Conservation (phyloP, 2,113 vertebrate genomes). For the Perccottus glenii region DNA sequence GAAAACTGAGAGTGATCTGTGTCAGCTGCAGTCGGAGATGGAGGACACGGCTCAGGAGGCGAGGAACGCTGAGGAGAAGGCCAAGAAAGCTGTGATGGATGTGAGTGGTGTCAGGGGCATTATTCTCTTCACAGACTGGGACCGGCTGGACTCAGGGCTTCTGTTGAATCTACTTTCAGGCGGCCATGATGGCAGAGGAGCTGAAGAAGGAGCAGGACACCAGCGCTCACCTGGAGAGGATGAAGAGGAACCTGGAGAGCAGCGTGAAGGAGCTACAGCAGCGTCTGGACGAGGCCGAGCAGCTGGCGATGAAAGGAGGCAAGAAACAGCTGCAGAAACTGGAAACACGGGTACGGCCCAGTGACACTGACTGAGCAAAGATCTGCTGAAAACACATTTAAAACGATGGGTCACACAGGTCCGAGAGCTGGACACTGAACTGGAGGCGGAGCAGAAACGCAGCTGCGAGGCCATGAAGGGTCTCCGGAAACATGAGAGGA, state of each 20-base stretch:
- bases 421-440: slow-evolving; percentile 52
- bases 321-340: slow-evolving; percentile 41
- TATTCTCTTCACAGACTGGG: neutral
- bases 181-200: slow-evolving; percentile 96
- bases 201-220: slow-evolving; percentile 97
- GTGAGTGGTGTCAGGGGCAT: slow-evolving; percentile 31
- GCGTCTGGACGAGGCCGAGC: too few species aligned
- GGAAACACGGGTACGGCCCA: slow-evolving; percentile 35
- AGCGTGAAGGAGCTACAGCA: too few species aligned
- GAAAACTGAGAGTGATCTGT: slow-evolving; percentile 59
- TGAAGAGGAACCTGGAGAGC: slow-evolving; percentile 95
- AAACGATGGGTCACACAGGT: slow-evolving; percentile 21
- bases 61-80: slow-evolving; percentile 60
- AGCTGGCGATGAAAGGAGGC: slow-evolving; percentile 10
- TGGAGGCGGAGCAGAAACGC: slow-evolving; percentile 57
- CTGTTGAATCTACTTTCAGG: slow-evolving; percentile 66
- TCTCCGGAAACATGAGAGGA: slow-evolving; percentile 51
- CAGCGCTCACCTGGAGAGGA: slow-evolving; percentile 87
- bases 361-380: accelerated
- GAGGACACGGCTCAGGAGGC: slow-evolving; percentile 63
- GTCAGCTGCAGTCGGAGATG: slow-evolving; percentile 61
- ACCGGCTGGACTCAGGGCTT: neutral
- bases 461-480: slow-evolving; percentile 47
- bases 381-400: neutral
- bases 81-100: slow-evolving; percentile 67